Conservation (phyloP, 1,140 invertebrate genomes). For the Megalopta genalis region DNA sequence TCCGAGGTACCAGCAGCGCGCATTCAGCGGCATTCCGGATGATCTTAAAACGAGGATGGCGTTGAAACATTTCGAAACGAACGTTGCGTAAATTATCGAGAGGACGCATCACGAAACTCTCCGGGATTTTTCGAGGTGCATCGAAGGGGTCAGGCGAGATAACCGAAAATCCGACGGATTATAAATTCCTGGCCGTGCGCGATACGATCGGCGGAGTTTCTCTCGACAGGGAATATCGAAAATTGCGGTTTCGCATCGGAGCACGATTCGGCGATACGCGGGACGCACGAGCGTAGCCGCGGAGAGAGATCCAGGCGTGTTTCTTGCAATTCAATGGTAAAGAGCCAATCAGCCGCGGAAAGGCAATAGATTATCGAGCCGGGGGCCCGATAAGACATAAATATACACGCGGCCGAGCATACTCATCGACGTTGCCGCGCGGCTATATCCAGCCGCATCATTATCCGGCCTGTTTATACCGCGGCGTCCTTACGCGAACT, state of each 20-base stretch:
- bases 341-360: conserved; percentile 44
- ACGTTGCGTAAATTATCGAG: no score
- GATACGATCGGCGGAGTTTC: no score
- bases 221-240: no score
- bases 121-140: no score
- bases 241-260: no score
- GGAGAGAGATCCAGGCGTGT: not conserved
- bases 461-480: conserved; percentile 32
- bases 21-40: no score
- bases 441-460: conserved; percentile 15
- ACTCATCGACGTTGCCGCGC: conserved; percentile 1
- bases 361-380: conserved; percentile 42
- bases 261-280: conserved; percentile 11
- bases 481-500: not conserved
- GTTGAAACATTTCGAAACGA: no score
- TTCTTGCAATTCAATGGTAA: conserved; percentile 47
- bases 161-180: not conserved
- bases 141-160: not conserved
- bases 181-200: not conserved
- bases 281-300: not conserved
- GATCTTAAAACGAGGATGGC: no score
- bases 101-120: no score
- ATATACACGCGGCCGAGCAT: conserved; percentile 14
- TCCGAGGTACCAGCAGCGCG: no score
- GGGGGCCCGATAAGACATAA: conserved; percentile 30